These are phyloP conservation scores for Leptinotarsa juncta DNA, from an alignment of 2,888 invertebrate genomes.

Conservation along the genomic window DNA sequence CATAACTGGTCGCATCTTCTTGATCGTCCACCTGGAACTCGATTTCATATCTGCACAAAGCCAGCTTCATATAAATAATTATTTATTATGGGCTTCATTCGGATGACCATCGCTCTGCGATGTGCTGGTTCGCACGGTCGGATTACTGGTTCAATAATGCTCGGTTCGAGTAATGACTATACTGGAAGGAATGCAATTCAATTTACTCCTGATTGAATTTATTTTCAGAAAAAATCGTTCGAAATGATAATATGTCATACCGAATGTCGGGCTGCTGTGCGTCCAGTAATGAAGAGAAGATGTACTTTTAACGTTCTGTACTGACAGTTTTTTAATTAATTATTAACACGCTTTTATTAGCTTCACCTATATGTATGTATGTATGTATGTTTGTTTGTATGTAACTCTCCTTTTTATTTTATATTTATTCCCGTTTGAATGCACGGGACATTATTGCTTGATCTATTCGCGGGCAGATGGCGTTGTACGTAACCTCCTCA, in stretches of 20 bases:
- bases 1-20: neutral
- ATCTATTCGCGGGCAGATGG: too few relatives aligned
- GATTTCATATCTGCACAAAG: neutral
- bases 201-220: conserved; percentile 2
- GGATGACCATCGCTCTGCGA: neutral
- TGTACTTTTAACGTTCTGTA: too few relatives aligned
- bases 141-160: conserved; percentile 6
- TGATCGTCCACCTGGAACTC: neutral
- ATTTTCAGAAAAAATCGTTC: neutral
- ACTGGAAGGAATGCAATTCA: neutral
- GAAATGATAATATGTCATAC: neutral
- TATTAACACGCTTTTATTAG: too few relatives aligned
- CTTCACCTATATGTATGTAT: too few relatives aligned
- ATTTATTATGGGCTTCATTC: neutral
- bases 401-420: too few relatives aligned
- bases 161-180: conserved; percentile 5
- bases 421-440: too few relatives aligned
- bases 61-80: conserved; percentile 5
- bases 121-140: neutral
- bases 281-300: too few relatives aligned
- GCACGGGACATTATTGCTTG: too few relatives aligned
- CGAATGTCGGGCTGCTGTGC: neutral
- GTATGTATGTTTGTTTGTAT: too few relatives aligned
- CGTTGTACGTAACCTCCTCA: too few relatives aligned
- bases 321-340: too few relatives aligned